Evolutionary conservation across 2,113 vertebrate genomes (phyloP).

Genomic region (Pholis gunnellus): DNA sequence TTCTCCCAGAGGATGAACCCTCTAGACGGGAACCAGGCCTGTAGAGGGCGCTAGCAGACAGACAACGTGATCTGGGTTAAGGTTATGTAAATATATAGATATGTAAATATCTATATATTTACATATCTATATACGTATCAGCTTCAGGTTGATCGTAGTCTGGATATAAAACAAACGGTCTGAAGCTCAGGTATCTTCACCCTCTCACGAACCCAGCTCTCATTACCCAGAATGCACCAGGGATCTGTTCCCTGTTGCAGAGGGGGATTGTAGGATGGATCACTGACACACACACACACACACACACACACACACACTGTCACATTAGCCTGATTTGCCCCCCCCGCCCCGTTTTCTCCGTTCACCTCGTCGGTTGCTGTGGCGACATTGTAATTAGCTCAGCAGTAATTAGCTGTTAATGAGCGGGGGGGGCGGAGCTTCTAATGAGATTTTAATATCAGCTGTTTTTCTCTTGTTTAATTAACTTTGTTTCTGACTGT

Average conservation of each 20-base stretch:
- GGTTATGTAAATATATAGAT: too few species aligned
- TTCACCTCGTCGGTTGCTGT: slow-evolving; percentile 44
- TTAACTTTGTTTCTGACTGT: slow-evolving; percentile 6
- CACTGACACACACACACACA: neutral
- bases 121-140: too few species aligned
- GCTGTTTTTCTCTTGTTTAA: slow-evolving; percentile 28
- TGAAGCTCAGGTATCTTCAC: too few species aligned
- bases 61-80: too few species aligned
- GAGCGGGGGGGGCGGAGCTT: slow-evolving; percentile 41
- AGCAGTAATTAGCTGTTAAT: slow-evolving; percentile 61
- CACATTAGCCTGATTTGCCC: neutral
- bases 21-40: too few species aligned
- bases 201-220: slow-evolving; percentile 44
- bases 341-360: accelerated
- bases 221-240: slow-evolving; percentile 70
- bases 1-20: too few species aligned
- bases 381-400: slow-evolving; percentile 56
- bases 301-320: neutral
- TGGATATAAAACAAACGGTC: too few species aligned
- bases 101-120: too few species aligned
- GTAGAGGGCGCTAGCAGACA: too few species aligned
- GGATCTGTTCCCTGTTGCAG: slow-evolving; percentile 33
- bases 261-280: slow-evolving; percentile 61
- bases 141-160: too few species aligned
- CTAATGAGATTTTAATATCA: slow-evolving; percentile 68